These are phyloP conservation scores for Baryphthengus martii DNA, from an alignment of 2,113 vertebrate genomes.

Conservation along the genomic window DNA sequence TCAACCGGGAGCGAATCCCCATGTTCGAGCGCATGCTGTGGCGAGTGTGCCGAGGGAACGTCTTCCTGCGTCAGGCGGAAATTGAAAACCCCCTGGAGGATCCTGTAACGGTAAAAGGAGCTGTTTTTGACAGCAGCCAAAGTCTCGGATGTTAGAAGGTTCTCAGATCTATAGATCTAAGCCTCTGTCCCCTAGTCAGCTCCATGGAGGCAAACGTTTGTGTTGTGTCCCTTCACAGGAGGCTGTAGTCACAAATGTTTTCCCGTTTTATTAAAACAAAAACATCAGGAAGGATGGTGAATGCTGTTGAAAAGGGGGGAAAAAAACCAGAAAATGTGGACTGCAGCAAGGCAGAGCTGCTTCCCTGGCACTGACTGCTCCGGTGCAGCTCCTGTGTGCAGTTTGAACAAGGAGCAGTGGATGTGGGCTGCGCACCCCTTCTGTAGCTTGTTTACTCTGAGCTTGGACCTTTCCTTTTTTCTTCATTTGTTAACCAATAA, in stretches of 20 bases:
- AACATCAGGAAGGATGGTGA: background rate
- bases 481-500: background rate
- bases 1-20: slow-evolving; percentile 92
- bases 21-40: slow-evolving; percentile 98
- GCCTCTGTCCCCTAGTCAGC: background rate
- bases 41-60: slow-evolving; percentile 97
- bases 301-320: background rate
- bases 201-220: rapidly evolving
- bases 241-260: background rate
- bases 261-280: rapidly evolving
- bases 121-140: background rate
- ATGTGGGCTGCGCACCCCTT: too few relatives aligned
- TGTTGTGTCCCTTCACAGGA: background rate
- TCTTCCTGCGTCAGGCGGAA: slow-evolving; percentile 93
- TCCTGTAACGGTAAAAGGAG: slow-evolving; percentile 81
- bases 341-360: background rate
- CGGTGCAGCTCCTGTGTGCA: background rate
- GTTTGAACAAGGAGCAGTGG: background rate
- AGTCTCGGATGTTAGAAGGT: background rate
- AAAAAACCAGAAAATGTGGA: background rate
- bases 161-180: rapidly evolving
- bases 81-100: slow-evolving; percentile 96
- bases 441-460: background rate
- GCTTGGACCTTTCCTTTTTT: background rate
- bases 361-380: background rate